Percentiles rank a stretch among this genome's conserved stretches.
phyloP scores from a whole-genome alignment of 2,888 invertebrate genomes.

The Aporophyla nigra region DNA sequence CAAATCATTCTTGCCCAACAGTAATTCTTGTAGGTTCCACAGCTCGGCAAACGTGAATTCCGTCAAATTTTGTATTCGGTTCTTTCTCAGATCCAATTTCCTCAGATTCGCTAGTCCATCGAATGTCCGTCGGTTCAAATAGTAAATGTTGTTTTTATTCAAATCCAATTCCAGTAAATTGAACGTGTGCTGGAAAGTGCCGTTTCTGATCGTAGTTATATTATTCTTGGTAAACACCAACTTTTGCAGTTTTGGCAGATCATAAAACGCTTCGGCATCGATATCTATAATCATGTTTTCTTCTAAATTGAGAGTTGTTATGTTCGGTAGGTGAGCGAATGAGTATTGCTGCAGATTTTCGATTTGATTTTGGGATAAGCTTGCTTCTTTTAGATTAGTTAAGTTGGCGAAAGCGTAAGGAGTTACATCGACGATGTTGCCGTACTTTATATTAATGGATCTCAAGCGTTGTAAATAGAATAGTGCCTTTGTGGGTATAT shows the following conservation, averaged over 20 bases:
- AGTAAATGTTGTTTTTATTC: conserved; percentile 94
- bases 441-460: conserved; percentile 93
- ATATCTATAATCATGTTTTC: conserved; percentile 95
- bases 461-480: conserved; percentile 92
- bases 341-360: conserved; percentile 92
- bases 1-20: conserved; percentile 93
- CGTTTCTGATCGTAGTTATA: conserved; percentile 95
- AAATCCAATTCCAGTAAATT: conserved; percentile 95
- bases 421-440: conserved; percentile 93
- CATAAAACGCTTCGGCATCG: conserved; percentile 93
- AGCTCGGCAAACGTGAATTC: conserved; percentile 95
- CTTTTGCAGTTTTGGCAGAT: conserved; percentile 93
- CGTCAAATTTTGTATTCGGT: conserved; percentile 94
- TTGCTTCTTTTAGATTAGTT: conserved; percentile 92
- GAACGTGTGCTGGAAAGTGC: conserved; percentile 94
- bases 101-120: conserved; percentile 94
- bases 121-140: conserved; percentile 94
- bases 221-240: conserved; percentile 96
- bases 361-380: conserved; percentile 93
- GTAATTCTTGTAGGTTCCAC: conserved; percentile 93
- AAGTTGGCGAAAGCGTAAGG: conserved; percentile 94
- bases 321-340: conserved; percentile 93
- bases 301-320: conserved; percentile 93
- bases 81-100: conserved; percentile 94
- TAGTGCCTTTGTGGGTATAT: conserved; percentile 93